Evolutionary conservation across 2,888 invertebrate genomes (phyloP), one percentile per base, ranked within the genome.

Genomic region (Bimastos eiseni): DNA sequence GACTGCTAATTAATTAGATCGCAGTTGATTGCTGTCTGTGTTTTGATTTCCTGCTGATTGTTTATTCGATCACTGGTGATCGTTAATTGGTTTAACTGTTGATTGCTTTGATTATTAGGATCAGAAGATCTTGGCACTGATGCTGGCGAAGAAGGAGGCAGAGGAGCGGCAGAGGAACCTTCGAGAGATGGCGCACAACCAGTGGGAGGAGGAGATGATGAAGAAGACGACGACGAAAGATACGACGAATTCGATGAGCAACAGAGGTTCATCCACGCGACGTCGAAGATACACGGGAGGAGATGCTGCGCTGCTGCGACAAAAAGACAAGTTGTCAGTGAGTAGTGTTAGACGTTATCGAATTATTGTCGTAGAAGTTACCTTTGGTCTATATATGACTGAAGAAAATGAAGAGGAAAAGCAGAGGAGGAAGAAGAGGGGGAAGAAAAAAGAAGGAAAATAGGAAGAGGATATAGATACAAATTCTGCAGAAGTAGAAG

Each of bases 121-220:
- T 89, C 89, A 89, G 44, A 89, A 89, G 89, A 89, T 89, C 38
- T 44, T 89, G 38, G 89, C 89, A 24, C 89, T 89, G 38, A 89
- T 89, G 89, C 89, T 89, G 34, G 89, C 89, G 21, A 89, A 89
- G 89, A 89, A 89, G 44, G 89, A 89, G 89, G 89, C 89, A 24
- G 89, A 89, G 44, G 37, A 37, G 37, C 24, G 37, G 34, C 89
- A 89, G 89, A 89, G 89, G n/a, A 83, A 19, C 34, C 88, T 36
- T 21, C 49, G 91, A n/a, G 91, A 91, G 34, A 30, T 89, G n/a
- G 83, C 89, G 33, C 89, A 91, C n/a, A 21, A 83, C 30, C 83
- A 91, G 34, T 91, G 91, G 91, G 91, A 90, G n/a, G 70, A 37
- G n/a, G 89, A 91, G 83, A 89, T 89, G 49, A 90, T n/a, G 33